These are phyloP conservation scores for Mesaphorura yosii DNA, from an alignment of 1,140 invertebrate genomes.

Conservation along the genomic window DNA sequence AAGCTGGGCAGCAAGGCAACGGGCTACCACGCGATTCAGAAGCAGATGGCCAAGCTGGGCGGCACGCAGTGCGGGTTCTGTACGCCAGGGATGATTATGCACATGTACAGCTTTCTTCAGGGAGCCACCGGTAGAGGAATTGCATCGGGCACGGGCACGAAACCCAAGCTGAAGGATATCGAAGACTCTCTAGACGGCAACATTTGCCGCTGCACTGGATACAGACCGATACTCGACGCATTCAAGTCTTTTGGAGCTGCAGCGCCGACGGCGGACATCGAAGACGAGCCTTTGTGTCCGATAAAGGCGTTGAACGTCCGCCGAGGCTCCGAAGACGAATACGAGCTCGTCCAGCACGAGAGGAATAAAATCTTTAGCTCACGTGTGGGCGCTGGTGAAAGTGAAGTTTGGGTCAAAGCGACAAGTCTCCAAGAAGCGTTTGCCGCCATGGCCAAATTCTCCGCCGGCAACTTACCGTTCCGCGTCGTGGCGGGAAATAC, in stretches of 20 bases:
- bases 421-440: not conserved
- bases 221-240: constrained; percentile 60
- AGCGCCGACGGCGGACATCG: too few relatives aligned
- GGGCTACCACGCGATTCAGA: constrained; percentile 43
- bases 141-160: constrained; percentile 15
- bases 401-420: constrained; percentile 8
- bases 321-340: too few relatives aligned
- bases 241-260: constrained; percentile 41
- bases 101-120: too few relatives aligned
- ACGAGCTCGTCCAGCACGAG: not conserved
- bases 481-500: constrained; percentile 55
- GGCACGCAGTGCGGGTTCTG: constrained; percentile 73
- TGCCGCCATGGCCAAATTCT: not conserved
- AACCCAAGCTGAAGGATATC: constrained; percentile 51
- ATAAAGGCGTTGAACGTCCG: too few relatives aligned
- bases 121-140: too few relatives aligned
- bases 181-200: constrained; percentile 69
- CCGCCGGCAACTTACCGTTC: not conserved
- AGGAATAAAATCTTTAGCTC: constrained; percentile 4
- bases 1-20: constrained; percentile 7
- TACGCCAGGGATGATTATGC: constrained; percentile 73
- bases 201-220: constrained; percentile 77
- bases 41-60: constrained; percentile 53
- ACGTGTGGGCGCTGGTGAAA: constrained; percentile 18
- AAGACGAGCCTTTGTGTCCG: too few relatives aligned